A percentile compares a stretch with the other conserved stretches of the same genome.
Evolutionary conservation across 1,140 invertebrate genomes (phyloP).

Genomic region (Orussus abietinus): DNA sequence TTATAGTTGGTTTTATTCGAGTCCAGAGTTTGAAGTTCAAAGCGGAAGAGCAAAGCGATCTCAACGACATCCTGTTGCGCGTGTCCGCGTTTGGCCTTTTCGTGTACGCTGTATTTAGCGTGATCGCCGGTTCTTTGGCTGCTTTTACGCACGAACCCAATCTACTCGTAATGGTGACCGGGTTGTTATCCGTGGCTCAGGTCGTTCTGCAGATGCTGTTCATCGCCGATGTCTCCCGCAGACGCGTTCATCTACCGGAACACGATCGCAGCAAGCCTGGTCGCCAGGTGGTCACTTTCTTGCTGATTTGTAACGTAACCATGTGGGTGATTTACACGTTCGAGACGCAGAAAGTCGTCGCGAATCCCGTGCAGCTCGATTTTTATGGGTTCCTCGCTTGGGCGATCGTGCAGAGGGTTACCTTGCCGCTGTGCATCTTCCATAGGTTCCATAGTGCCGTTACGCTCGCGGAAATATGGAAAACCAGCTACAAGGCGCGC

Average conservation of each 20-base stretch:
- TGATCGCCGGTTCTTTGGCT: constrained; percentile 82
- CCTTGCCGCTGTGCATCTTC: constrained; percentile 93
- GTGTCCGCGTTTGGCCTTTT: constrained; percentile 90
- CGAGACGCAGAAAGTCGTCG: constrained; percentile 89
- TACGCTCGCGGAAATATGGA: constrained; percentile 96
- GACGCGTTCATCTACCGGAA: constrained; percentile 83
- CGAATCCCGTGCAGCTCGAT: constrained; percentile 85
- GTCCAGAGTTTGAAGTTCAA: constrained; percentile 85
- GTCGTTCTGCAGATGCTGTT: constrained; percentile 90
- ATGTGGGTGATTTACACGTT: constrained; percentile 96
- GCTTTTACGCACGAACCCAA: constrained; percentile 82
- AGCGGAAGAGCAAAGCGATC: constrained; percentile 79
- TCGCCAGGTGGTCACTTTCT: constrained; percentile 90
- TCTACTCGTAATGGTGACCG: constrained; percentile 84
- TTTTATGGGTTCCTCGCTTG: constrained; percentile 94
- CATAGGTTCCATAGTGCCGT: constrained; percentile 96
- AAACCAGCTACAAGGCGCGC: constrained; percentile 92
- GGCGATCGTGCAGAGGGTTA: constrained; percentile 90
- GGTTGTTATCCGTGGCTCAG: constrained; percentile 79
- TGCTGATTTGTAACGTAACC: constrained; percentile 90
- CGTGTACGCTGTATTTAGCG: constrained; percentile 87
- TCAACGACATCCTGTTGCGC: constrained; percentile 86
- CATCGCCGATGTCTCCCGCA: constrained; percentile 88
- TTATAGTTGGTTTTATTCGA: constrained; percentile 79
- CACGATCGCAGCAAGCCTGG: constrained; percentile 92